These are phyloP conservation scores for Dolichoris vasculosae DNA, from an alignment of 1,140 invertebrate genomes.

Conservation along the genomic window DNA sequence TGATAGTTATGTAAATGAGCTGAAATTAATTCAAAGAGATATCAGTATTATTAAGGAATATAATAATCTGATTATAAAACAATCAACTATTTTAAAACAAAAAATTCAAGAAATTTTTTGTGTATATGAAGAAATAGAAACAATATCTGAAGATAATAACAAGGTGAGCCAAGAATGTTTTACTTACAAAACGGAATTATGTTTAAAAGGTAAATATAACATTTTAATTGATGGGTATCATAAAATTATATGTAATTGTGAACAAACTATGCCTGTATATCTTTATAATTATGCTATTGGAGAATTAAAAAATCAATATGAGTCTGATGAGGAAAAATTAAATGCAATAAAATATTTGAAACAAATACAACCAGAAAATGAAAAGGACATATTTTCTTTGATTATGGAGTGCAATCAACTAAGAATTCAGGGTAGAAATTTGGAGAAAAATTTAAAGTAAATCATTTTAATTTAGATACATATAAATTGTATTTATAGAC, in stretches of 20 bases:
- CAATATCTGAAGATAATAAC: slow-evolving; percentile 77
- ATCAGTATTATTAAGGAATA: slow-evolving; percentile 77
- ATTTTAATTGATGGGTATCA: slow-evolving; percentile 74
- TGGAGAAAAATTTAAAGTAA: slow-evolving; percentile 75
- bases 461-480: slow-evolving; percentile 21
- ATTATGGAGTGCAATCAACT: slow-evolving; percentile 73
- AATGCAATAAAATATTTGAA: slow-evolving; percentile 67
- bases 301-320: slow-evolving; percentile 79
- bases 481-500: slow-evolving; percentile 4
- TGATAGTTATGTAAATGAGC: slow-evolving; percentile 66
- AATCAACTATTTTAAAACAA: slow-evolving; percentile 74
- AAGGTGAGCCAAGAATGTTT: slow-evolving; percentile 77
- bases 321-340: slow-evolving; percentile 75
- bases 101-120: slow-evolving; percentile 78
- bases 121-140: slow-evolving; percentile 78
- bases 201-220: slow-evolving; percentile 76
- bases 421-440: slow-evolving; percentile 67
- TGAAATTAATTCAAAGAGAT: slow-evolving; percentile 72
- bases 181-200: slow-evolving; percentile 75
- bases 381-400: slow-evolving; percentile 67
- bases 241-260: slow-evolving; percentile 73
- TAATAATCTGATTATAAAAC: slow-evolving; percentile 75
- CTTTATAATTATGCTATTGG: slow-evolving; percentile 77
- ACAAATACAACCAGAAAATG: slow-evolving; percentile 68
- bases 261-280: slow-evolving; percentile 75